These are phyloP conservation scores for Arothron firmamentum DNA, from an alignment of 2,113 vertebrate genomes.

Conservation along the genomic window DNA sequence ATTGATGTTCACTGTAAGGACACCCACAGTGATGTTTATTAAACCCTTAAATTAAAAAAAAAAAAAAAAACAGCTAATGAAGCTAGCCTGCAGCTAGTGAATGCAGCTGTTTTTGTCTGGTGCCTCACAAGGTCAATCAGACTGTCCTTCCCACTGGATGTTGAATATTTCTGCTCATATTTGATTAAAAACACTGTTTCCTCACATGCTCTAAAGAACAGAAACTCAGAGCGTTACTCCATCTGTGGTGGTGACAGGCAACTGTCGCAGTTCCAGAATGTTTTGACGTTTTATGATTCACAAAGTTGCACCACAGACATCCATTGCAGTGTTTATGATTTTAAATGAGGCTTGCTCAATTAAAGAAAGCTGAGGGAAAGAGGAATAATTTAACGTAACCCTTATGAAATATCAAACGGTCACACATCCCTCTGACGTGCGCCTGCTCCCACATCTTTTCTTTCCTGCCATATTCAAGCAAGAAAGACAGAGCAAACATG, in stretches of 20 bases:
- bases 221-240: too few species aligned
- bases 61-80: too few species aligned
- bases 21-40: neutral
- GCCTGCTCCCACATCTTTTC: neutral
- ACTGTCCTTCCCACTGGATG: too few species aligned
- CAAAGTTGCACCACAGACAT: neutral
- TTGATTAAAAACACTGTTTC: too few species aligned
- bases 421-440: neutral
- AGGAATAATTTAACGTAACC: neutral
- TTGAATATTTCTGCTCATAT: too few species aligned
- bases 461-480: neutral
- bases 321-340: neutral
- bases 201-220: too few species aligned
- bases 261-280: neutral
- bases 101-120: too few species aligned
- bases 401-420: neutral
- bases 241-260: too few species aligned
- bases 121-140: too few species aligned
- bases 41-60: too few species aligned
- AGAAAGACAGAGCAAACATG: constrained; percentile 4
- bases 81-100: too few species aligned
- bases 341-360: neutral
- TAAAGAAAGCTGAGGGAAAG: neutral
- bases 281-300: neutral
- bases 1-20: constrained; percentile 14